Evolutionary conservation across 2,113 vertebrate genomes (phyloP), one percentile per base, ranked within the genome.

Genomic region (Campylorhamphus procurvoides): DNA sequence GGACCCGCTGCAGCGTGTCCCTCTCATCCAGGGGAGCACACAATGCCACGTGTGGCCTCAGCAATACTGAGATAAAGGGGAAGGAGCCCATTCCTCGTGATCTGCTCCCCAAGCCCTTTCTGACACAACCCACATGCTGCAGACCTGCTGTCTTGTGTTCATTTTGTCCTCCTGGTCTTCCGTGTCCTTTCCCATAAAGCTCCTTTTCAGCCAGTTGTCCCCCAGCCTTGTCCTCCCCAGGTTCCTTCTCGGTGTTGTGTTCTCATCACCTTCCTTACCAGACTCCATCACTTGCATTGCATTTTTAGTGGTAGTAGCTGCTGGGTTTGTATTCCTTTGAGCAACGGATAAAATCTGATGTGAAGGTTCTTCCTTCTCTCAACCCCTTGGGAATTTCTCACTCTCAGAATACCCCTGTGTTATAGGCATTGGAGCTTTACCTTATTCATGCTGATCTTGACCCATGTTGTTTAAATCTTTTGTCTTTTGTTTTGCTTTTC

Each of bases 251-350:
- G 6, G 16, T 42, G 17, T 10, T 4, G n/a, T 42, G 12, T 84
- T 90, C 79, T 49, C 58, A 35, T 76, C 69, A 44, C 60, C 67
- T 74, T 94, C 49, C 20, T 92, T 82, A 50, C 58, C 75, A 62
- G 35, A 31, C 49, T 40, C 60, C 83, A 68, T 60, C 68, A 28
- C 53, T 59, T 73, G 7, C 1, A 5, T 62, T 76, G 62, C 39
- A 11, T 24, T 93, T 84, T 23, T 72, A 22, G 29, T 53, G 23
- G 20, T 11, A 35, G 31, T 27, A 3, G 12, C 31, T 75, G 59
- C 25, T 9, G n/a, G 13, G 0, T 44, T 84, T 87, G 13, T 42
- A 29, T 39, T 87, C 37, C 56, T 88, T 62, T 87, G 81, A 94
- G 39, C 76, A 67, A 89, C 69, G 59, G 55, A 50, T 46, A 5